These are phyloP conservation scores for Cotesia vestalis DNA, from an alignment of 1,140 invertebrate genomes.

Conservation along the genomic window DNA sequence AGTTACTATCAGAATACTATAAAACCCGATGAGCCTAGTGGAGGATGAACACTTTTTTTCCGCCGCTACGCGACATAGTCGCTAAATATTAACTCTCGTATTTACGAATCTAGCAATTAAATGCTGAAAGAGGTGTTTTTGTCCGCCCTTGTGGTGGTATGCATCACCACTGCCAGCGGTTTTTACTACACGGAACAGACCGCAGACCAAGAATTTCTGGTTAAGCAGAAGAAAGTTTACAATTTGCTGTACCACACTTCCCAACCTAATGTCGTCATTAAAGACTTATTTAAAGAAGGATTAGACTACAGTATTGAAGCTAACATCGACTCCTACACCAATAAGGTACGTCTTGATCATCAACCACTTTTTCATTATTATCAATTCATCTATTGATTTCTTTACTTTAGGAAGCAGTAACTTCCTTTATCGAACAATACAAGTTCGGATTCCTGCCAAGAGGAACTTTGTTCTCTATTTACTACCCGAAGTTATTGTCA, in stretches of 20 bases:
- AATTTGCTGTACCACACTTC: constrained; percentile 71
- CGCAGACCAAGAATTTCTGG: constrained; percentile 65
- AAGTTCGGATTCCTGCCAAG: constrained; percentile 64
- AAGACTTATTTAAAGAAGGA: constrained; percentile 65
- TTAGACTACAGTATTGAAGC: constrained; percentile 68
- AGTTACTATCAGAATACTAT: constrained; percentile 11
- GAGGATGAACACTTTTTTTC: constrained; percentile 3
- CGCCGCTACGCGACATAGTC: not conserved
- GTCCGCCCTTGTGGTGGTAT: constrained; percentile 43
- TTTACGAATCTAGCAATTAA: constrained; percentile 24
- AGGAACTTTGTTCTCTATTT: constrained; percentile 67
- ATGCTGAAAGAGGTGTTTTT: constrained; percentile 49
- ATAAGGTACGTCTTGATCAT: constrained; percentile 45
- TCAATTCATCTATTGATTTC: not conserved
- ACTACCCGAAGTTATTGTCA: constrained; percentile 63
- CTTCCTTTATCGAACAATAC: constrained; percentile 53
- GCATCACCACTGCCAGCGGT: constrained; percentile 33
- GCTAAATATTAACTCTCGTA: not conserved
- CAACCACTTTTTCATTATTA: not conserved
- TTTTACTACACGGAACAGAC: constrained; percentile 45
- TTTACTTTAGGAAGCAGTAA: constrained; percentile 50
- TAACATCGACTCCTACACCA: constrained; percentile 64
- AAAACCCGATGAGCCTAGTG: constrained; percentile 5
- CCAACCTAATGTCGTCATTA: constrained; percentile 65
- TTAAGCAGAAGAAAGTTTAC: constrained; percentile 70